phyloP scores from a whole-genome alignment of 2,113 vertebrate genomes.

The Eublepharis macularius region DNA sequence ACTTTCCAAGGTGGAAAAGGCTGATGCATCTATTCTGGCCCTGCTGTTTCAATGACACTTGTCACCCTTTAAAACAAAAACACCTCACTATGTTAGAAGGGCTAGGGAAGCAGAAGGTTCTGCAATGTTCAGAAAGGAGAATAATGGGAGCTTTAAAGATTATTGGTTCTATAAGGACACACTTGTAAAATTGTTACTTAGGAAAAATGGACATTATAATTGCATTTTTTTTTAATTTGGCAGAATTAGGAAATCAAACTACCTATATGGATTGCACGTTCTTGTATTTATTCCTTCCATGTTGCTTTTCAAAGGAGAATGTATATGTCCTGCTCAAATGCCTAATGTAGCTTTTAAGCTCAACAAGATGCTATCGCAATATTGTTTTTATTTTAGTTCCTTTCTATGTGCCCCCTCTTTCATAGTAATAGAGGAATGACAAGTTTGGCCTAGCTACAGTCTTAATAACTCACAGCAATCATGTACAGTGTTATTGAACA shows the following conservation, averaged over 20 bases:
- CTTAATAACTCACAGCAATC: neutral
- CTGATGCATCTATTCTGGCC: conserved; percentile 24
- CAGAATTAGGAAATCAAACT: neutral
- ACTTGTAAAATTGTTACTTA: neutral
- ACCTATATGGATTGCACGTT: accelerated
- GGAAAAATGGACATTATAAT: neutral
- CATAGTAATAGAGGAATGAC: accelerated
- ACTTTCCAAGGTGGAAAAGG: conserved; percentile 41
- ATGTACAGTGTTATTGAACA: neutral
- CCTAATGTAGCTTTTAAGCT: neutral
- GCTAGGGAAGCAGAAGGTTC: accelerated
- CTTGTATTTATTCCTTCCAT: accelerated
- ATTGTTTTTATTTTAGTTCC: neutral
- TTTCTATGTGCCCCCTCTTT: neutral
- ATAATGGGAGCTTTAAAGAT: neutral
- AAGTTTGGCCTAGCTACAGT: neutral
- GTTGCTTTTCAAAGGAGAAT: neutral
- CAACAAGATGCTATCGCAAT: accelerated
- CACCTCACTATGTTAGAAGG: neutral
- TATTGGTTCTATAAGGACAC: neutral
- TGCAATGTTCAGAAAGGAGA: neutral
- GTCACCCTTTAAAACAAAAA: conserved; percentile 41
- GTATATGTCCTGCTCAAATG: accelerated
- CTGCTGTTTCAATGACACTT: conserved; percentile 45
- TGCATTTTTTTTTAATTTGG: accelerated